Evolutionary conservation across 2,888 invertebrate species (phyloP).

Genomic region (Carterocephalus palaemon): DNA sequence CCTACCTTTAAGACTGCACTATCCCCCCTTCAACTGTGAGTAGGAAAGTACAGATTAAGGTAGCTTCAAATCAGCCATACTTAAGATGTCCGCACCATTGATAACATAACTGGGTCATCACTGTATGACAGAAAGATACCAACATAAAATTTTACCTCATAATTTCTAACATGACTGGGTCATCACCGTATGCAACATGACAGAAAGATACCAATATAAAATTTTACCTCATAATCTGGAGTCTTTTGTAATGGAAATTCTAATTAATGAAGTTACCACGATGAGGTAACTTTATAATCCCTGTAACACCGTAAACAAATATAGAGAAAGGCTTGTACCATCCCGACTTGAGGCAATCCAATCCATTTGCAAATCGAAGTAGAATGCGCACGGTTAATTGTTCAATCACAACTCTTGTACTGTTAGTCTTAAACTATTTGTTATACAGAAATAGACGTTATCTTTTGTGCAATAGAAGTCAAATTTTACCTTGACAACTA

Average conservation of each 20-base stretch:
- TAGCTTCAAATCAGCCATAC: no score
- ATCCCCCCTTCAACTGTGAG: no score
- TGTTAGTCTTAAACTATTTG: not conserved
- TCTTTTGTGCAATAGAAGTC: not conserved
- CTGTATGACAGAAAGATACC: no score
- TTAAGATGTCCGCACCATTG: no score
- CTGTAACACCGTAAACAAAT: slow-evolving; percentile 24
- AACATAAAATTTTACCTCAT: not conserved
- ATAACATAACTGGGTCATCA: no score
- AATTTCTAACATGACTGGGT: no score
- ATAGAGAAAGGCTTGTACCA: slow-evolving; percentile 50
- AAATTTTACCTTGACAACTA: not conserved
- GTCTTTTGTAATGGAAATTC: slow-evolving; percentile 1
- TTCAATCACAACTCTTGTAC: slow-evolving; percentile 40
- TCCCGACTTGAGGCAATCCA: slow-evolving; percentile 64
- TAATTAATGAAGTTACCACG: slow-evolving; percentile 15
- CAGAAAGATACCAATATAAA: not conserved
- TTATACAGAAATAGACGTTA: not conserved
- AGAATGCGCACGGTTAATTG: slow-evolving; percentile 67
- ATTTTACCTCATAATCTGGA: not conserved
- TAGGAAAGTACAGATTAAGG: no score
- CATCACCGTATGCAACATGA: no score
- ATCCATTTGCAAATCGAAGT: slow-evolving; percentile 71
- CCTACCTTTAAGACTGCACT: no score
- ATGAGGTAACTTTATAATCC: slow-evolving; percentile 7